Conservation (phyloP, 2,888 invertebrate species). For the Sipha maydis region DNA sequence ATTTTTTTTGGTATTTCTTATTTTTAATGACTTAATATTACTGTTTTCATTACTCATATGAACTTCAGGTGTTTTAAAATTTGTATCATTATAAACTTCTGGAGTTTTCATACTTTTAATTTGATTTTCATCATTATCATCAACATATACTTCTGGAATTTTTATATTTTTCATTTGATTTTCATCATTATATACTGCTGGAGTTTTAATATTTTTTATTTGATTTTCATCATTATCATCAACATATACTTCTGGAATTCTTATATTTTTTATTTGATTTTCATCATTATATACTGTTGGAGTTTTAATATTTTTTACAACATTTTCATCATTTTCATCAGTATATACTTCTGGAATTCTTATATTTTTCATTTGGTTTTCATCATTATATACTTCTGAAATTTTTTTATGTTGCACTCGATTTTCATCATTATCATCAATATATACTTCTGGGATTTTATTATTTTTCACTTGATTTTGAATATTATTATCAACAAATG, state of each 20-base stretch:
- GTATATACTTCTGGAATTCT: background rate
- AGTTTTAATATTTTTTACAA: background rate
- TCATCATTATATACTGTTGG: constrained; percentile 13
- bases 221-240: background rate
- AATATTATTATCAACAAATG: background rate
- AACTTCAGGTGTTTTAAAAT: constrained; percentile 17
- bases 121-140: background rate
- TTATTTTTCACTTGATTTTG: background rate
- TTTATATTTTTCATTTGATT: background rate
- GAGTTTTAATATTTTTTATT: background rate
- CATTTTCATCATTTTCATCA: background rate
- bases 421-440: background rate
- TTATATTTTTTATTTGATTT: background rate
- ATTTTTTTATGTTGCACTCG: background rate
- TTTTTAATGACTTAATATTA: background rate
- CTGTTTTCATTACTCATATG: background rate
- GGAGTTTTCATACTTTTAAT: background rate
- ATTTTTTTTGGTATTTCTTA: background rate
- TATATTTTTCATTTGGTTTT: background rate
- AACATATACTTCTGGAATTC: constrained; percentile 17
- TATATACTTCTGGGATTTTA: constrained; percentile 2
- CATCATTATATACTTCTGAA: background rate
- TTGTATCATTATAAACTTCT: constrained; percentile 16
- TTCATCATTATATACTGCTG: background rate
- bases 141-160: background rate